Conservation (phyloP, 2,113 vertebrate genomes). For the Aleadryas rufinucha region DNA sequence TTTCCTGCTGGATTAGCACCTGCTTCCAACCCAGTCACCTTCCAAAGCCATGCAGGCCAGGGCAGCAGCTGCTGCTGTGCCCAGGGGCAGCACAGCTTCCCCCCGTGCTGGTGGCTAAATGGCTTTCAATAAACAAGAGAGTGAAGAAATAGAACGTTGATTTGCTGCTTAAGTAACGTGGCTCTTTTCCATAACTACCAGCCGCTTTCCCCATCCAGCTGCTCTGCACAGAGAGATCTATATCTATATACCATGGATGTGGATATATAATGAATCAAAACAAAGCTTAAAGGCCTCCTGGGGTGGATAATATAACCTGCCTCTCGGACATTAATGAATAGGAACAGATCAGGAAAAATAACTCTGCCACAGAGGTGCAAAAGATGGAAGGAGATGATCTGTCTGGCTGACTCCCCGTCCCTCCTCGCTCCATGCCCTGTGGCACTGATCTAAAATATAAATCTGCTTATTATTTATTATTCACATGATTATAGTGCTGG, state of each 20-base stretch:
- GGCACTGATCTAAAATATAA: neutral
- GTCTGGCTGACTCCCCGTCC: neutral
- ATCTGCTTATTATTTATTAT: conserved; percentile 41
- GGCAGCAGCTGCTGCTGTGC: neutral
- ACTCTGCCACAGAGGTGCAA: neutral
- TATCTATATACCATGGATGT: neutral
- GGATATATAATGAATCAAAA: conserved; percentile 33
- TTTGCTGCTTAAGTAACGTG: neutral
- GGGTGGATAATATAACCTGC: neutral
- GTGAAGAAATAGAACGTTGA: neutral
- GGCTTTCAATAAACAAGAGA: neutral
- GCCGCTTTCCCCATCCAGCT: neutral
- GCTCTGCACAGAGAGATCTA: neutral
- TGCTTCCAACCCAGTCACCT: neutral
- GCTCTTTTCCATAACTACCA: neutral
- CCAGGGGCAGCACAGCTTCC: neutral
- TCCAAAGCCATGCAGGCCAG: neutral
- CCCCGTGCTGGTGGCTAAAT: neutral
- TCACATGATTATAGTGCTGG: neutral
- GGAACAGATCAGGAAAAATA: neutral
- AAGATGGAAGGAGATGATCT: neutral
- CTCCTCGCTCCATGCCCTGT: neutral
- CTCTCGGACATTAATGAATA: neutral
- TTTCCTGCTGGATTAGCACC: neutral
- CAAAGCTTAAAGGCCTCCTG: neutral